Base-by-base conservation (phyloP, 2,888 invertebrate species). In the Troides oblongomaculatus region DNA sequence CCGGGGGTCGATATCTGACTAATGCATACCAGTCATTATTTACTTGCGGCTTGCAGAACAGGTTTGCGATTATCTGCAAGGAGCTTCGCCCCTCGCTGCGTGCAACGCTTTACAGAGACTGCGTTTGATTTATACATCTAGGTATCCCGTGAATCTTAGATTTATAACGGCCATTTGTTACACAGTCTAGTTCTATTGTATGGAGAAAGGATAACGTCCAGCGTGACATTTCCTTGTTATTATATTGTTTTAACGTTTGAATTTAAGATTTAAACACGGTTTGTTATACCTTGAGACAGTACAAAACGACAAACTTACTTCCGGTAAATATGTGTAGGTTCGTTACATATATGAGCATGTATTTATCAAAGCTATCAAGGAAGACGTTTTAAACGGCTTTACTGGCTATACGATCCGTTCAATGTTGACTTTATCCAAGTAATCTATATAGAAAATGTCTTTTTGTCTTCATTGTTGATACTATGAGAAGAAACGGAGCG, bases 21-120 rank as follows among this genome's bases (percentile, higher is more conserved):
- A 89, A 90, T 89, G 88, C 82, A 81, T 82, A 80, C 84, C 76
- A 76, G 74, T 85, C 82, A 88, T 88, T 89, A 90, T 86, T 91
- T 89, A 87, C 85, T 78, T 74, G 76, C 71, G 75, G 72, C 62
- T 63, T 60, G 63, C 66, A 60, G 75, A 83, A 83, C 85, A 79
- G 83, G 85, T 85, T 83, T 77, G 76, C 73, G 79, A 82, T 85
- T 82, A 85, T 85, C 85, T 81, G 81, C 78, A 76, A 79, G 77
- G 77, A 79, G 79, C 80, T 74, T 71, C 72, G 71, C 65, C 70
- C 68, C 75, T 64, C 62, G 56, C 69, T 67, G 62, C 64, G 72
- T 72, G 74, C 76, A 72, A 74, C 75, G 80, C 74, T 84, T 79
- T 79, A 78, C 79, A 77, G 76, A 75, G 75, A 77, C 78, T 76